Evolutionary conservation across 2,888 invertebrate species (phyloP).

Genomic region (Pterostichus madidus): DNA sequence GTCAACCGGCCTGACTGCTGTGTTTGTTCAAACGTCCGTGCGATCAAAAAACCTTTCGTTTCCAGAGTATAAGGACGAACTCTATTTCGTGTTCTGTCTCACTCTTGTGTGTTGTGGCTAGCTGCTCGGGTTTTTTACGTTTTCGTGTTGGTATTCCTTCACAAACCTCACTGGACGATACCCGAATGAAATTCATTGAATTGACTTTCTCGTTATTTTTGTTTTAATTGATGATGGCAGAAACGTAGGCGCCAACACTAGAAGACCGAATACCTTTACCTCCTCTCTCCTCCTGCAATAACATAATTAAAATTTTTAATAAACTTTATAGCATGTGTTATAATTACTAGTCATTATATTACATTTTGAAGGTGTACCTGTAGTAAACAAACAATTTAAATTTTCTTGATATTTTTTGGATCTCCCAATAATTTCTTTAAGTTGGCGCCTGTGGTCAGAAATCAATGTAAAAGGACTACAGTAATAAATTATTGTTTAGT

Average conservation of each 20-base stretch:
- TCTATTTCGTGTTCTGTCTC: constrained; percentile 50
- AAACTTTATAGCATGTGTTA: too few relatives aligned
- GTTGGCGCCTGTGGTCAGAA: background rate
- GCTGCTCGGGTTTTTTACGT: constrained; percentile 27
- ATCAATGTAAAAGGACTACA: constrained; percentile 9
- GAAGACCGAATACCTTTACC: too few relatives aligned
- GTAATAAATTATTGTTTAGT: constrained; percentile 31
- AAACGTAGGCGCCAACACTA: background rate
- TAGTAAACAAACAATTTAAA: too few relatives aligned
- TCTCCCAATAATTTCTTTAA: too few relatives aligned
- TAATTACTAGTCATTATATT: too few relatives aligned
- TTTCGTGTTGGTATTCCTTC: background rate
- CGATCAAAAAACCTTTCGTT: constrained; percentile 64
- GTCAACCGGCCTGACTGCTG: constrained; percentile 66
- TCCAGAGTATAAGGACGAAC: constrained; percentile 56
- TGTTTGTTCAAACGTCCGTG: constrained; percentile 66
- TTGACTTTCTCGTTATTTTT: background rate
- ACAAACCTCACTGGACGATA: background rate
- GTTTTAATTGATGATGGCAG: background rate
- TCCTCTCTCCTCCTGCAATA: too few relatives aligned
- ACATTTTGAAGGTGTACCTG: too few relatives aligned
- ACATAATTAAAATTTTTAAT: too few relatives aligned
- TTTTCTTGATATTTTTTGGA: too few relatives aligned
- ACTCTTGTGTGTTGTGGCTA: constrained; percentile 8
- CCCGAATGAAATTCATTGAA: background rate